Evolutionary conservation across 2,113 vertebrate genomes (phyloP), one percentile per base, ranked within the genome.

Genomic region (Microcebus griseorufus): DNA sequence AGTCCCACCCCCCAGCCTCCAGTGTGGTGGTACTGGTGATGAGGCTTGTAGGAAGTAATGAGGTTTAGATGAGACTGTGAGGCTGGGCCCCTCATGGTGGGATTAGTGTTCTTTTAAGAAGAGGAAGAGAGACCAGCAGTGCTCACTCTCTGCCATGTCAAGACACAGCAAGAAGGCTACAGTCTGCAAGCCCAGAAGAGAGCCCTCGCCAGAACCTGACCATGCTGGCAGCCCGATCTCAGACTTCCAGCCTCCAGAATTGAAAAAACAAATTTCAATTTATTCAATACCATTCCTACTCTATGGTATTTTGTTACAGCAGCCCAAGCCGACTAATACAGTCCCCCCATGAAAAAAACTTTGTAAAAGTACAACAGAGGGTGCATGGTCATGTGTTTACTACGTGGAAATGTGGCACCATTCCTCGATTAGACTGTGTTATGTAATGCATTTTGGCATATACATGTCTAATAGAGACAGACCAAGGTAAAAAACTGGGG

Each of bases 311-410:
- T 92, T 84, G 18, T 84, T 80, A 48, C 37, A n/a, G 42, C 13
- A 86, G 3, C 89, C 9, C 9, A 34, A 67, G 22, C 55, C n/a
- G n/a, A 78, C 22, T 58, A 9, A 84, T 64, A 25, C 0, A 39
- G 51, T 79, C 90, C 39, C 12, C 39, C n/a, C 60, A 51, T 60
- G 88, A 95, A 93, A 70, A n/a, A 75, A 97, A 82, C 55, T 92
- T 37, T 37, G 10, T 92, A 81, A 51, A 94, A 88, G 34, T 87
- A 32, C 75, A 89, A 32, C 11, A 29, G 45, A 58, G 62, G 69
- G 79, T 94, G 97, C 85, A 62, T 84, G 75, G 94, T 82, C 67
- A 88, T 88, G 45, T 90, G 60, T 87, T 98, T 96, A 94, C 17
- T 89, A 37, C 80, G 34, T 22, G 96, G 87, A 96, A 97, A 83